Evolutionary conservation across 2,888 invertebrate species (phyloP), one percentile per base, ranked within the genome.

Genomic region (Xestia rhomboidea): DNA sequence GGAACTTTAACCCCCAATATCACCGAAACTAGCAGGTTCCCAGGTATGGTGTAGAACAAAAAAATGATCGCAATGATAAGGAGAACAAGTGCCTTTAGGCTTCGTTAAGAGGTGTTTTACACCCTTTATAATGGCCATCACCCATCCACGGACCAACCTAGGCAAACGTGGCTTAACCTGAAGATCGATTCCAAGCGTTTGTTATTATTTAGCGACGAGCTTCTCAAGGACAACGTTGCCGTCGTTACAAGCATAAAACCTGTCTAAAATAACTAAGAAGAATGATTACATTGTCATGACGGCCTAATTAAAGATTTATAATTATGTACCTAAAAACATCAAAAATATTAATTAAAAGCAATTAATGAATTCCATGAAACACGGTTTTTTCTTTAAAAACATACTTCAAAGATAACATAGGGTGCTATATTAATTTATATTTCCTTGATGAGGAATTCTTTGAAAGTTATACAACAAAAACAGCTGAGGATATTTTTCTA

Each of bases 321-420:
- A n/a, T n/a, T n/a, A n/a, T n/a, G n/a, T n/a, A 21, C 11, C 24
- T 24, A 57, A 46, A 76, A 82, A 82, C 34, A 68, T 68, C n/a
- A n/a, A 1, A 1, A 24, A 24, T 2, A 57, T 68, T 83, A 76
- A 77, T 49, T 68, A 57, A 15, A 27, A 60, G n/a, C 21, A 77
- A 62, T 68, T 79, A 75, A 82, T 60, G 0, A 76, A 44, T 49
- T 68, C 30, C 18, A 41, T 44, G n/a, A 18, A 82, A 82, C 82
- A 64, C 68, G 30, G 38, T 63, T 41, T 76, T 21, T 27, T 63
- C 38, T 41, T 63, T 15, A 68, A 76, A 67, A 82, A 62, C 10
- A 41, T 44, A 51, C 68, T 76, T 38, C 54, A 76, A 63, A 82
- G 76, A 76, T 46, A 54, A 63, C 3, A 54, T 15, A 4, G 38